A percentile compares a stretch with the other conserved stretches of the same genome.
These are phyloP conservation scores for Marmota monax DNA, from an alignment of 2,113 vertebrate genomes.

Conservation along the genomic window DNA sequence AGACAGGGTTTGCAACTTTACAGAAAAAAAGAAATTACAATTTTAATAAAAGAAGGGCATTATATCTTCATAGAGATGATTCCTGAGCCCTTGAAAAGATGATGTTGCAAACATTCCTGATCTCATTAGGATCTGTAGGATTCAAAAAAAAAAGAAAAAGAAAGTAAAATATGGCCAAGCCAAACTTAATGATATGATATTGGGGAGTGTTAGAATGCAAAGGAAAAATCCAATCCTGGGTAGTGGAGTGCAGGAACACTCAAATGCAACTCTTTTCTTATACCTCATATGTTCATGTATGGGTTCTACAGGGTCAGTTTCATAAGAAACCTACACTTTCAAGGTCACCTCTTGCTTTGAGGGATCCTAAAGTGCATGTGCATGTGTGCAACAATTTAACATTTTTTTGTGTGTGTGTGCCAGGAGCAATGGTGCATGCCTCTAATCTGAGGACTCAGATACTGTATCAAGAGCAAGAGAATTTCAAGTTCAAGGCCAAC, in stretches of 20 bases:
- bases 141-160: background rate
- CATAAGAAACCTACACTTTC: background rate
- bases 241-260: too few species aligned
- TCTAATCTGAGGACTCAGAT: too few species aligned
- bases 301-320: background rate
- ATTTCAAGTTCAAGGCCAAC: background rate
- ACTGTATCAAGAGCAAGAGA: too few species aligned
- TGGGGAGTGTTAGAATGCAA: background rate
- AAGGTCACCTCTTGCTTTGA: too few species aligned
- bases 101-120: background rate
- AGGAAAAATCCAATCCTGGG: too few species aligned
- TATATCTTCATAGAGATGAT: too few species aligned
- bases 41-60: too few species aligned
- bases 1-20: too few species aligned
- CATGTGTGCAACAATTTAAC: background rate
- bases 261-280: background rate
- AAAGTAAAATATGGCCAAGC: background rate
- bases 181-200: background rate
- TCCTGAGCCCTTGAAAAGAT: background rate
- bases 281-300: rapidly evolving
- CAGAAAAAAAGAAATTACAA: too few species aligned
- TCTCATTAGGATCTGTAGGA: background rate
- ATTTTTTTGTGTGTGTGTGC: too few species aligned
- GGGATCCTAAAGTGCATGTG: too few species aligned
- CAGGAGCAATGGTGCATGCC: rapidly evolving